A percentile compares a stretch with the other conserved stretches of the same genome.
Evolutionary conservation across 2,797 vertebrate genomes (phyloP).

Genomic region (Lepus townsendii): DNA sequence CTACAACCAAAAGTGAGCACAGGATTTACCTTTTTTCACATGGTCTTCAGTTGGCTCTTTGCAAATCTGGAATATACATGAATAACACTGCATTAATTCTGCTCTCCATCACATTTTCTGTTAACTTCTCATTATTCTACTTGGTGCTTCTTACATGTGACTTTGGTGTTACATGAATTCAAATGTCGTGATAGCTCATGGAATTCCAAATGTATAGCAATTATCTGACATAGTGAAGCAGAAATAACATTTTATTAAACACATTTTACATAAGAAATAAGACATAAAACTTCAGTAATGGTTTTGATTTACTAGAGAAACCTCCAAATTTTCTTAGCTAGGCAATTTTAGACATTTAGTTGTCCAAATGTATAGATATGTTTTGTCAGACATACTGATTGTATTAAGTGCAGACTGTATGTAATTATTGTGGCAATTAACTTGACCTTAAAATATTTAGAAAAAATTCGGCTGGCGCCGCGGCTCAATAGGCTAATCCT

Average conservation of each 20-base stretch:
- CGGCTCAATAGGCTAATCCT: too few species aligned
- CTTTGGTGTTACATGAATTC: not conserved
- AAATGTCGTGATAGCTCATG: not conserved
- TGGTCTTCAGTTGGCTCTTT: not conserved
- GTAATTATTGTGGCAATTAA: not conserved
- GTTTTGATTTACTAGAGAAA: not conserved
- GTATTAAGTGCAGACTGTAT: not conserved
- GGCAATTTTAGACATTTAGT: not conserved
- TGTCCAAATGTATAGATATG: not conserved
- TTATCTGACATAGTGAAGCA: not conserved
- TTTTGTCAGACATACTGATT: conserved; percentile 36
- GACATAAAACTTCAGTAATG: not conserved
- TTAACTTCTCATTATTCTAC: not conserved
- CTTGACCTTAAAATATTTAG: not conserved
- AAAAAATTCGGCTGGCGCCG: too few species aligned
- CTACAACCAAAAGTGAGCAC: not conserved
- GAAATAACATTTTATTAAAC: not conserved
- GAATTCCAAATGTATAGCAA: not conserved
- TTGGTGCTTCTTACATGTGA: not conserved
- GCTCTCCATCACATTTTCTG: not conserved
- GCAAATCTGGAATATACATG: not conserved
- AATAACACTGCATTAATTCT: not conserved
- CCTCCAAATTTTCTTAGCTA: not conserved
- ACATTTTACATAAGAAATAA: not conserved
- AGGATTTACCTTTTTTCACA: not conserved